phyloP scores from a whole-genome alignment of 2,888 invertebrate genomes.

The Desoria tigrina region DNA sequence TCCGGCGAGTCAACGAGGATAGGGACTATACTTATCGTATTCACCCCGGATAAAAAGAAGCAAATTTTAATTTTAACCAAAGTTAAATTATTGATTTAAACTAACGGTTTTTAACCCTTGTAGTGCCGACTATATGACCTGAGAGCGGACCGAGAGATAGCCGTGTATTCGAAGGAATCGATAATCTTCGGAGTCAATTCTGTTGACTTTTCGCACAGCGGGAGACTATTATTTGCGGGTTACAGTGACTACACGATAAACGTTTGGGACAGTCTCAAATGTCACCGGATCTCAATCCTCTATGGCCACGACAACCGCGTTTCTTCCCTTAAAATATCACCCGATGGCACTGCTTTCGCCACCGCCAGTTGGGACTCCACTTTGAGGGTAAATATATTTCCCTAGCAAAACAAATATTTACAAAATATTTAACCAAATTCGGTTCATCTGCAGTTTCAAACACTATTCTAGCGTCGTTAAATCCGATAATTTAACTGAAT shows the following conservation, averaged over 20 bases:
- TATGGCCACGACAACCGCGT: conserved; percentile 97
- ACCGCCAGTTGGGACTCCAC: conserved; percentile 98
- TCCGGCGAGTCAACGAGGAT: too few species aligned
- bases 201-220: conserved; percentile 95
- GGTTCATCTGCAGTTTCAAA: too few species aligned
- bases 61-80: too few species aligned
- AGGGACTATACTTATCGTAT: too few species aligned
- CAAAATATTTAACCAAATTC: too few species aligned
- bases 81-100: too few species aligned
- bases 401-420: too few species aligned
- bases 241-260: conserved; percentile 98
- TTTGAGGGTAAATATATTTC: conserved; percentile 72
- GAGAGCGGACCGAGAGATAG: conserved; percentile 95
- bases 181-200: conserved; percentile 97
- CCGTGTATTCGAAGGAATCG: conserved; percentile 92
- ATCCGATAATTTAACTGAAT: not conserved
- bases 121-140: conserved; percentile 94
- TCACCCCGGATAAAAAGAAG: too few species aligned
- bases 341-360: conserved; percentile 95
- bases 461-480: not conserved
- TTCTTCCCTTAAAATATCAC: conserved; percentile 86
- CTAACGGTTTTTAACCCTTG: too few species aligned
- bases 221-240: conserved; percentile 93
- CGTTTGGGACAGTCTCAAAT: conserved; percentile 97
- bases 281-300: conserved; percentile 80